Evolutionary conservation across 2,113 vertebrate species (phyloP).

Genomic region (Uropsilus gracilis): DNA sequence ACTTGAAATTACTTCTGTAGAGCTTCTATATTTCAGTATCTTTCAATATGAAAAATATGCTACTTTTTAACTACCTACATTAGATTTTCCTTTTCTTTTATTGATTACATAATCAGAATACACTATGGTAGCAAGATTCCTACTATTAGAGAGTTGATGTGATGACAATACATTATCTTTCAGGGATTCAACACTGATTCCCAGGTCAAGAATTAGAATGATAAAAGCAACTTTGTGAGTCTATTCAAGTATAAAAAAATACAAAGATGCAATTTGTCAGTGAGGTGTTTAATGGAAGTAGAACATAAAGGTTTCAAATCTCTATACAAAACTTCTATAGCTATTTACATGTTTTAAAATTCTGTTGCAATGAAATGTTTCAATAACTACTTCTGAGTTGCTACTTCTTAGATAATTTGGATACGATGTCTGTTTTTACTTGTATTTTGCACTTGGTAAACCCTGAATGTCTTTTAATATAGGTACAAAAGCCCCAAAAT

Average conservation of each 20-base stretch:
- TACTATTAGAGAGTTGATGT: not conserved
- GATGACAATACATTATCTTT: not conserved
- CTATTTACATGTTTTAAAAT: slow-evolving; percentile 9
- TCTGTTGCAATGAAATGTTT: not conserved
- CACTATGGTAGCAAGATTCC: not conserved
- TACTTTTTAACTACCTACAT: not conserved
- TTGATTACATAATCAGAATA: not conserved
- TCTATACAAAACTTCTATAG: not conserved
- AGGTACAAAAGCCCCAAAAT: not conserved
- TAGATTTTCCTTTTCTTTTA: not conserved
- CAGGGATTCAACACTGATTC: not conserved
- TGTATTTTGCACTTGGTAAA: not conserved
- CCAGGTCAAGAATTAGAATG: not conserved
- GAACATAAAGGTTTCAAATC: not conserved
- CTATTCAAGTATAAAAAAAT: not conserved
- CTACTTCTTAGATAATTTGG: not conserved
- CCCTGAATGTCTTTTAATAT: not conserved
- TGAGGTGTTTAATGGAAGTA: not conserved
- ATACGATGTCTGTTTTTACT: not conserved
- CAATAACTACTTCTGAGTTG: not conserved
- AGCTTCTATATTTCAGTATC: not conserved
- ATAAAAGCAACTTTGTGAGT: not conserved
- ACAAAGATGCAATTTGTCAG: not conserved
- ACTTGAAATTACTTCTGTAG: not conserved
- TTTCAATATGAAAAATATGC: not conserved